phyloP scores from a whole-genome alignment of 2,888 invertebrate species.

The Apotomis turbidana region DNA sequence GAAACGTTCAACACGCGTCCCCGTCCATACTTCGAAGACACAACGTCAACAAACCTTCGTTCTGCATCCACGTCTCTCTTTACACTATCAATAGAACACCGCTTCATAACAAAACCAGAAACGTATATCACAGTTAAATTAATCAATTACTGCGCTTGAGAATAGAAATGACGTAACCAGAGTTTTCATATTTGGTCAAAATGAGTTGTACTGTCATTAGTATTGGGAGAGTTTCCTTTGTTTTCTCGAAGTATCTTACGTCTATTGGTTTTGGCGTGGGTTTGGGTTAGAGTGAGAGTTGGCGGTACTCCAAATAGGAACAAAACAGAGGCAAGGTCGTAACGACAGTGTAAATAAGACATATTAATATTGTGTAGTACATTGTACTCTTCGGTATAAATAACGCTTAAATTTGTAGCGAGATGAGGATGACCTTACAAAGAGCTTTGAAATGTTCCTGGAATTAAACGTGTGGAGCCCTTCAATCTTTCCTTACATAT shows the following conservation, averaged over 20 bases:
- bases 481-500: no score
- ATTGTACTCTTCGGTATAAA: conserved; percentile 39
- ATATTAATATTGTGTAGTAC: conserved; percentile 29
- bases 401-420: conserved; percentile 14
- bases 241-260: not conserved
- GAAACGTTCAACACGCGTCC: conserved; percentile 31
- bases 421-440: conserved; percentile 18
- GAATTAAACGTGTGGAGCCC: not conserved
- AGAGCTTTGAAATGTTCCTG: not conserved
- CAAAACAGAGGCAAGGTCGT: conserved; percentile 53
- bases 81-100: not conserved
- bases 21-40: conserved; percentile 11
- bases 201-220: not conserved
- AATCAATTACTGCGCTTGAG: not conserved
- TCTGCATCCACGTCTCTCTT: conserved; percentile 2
- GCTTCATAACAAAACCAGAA: not conserved
- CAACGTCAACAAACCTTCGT: not conserved
- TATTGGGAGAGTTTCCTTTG: not conserved
- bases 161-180: not conserved
- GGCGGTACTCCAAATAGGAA: conserved; percentile 72
- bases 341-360: conserved; percentile 33
- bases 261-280: not conserved
- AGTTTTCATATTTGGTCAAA: not conserved
- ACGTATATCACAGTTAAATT: not conserved
- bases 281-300: conserved; percentile 43